A percentile compares a stretch with the other conserved stretches of the same genome.
Conservation (phyloP, 2,888 invertebrate genomes). For the Seladonia tumulorum region DNA sequence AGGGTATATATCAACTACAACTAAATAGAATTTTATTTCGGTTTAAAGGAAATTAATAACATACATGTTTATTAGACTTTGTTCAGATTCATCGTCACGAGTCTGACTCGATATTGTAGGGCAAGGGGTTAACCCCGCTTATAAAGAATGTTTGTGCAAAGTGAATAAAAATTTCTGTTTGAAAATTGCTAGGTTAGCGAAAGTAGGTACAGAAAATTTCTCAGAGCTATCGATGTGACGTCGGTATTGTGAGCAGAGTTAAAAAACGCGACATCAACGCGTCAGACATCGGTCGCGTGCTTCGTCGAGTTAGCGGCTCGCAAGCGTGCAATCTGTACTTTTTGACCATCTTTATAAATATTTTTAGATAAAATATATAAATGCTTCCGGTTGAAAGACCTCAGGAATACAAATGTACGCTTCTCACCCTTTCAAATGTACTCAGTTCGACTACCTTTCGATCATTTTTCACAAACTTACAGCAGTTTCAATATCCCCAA, state of each 20-base stretch:
- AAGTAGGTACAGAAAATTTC: neutral
- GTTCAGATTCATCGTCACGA: too few species aligned
- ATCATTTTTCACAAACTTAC: neutral
- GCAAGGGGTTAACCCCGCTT: neutral
- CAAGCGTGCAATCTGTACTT: constrained; percentile 9
- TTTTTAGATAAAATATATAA: neutral
- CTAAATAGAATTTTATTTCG: too few species aligned
- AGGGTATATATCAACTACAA: too few species aligned
- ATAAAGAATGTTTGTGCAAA: neutral
- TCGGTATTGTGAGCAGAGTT: neutral
- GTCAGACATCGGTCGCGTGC: constrained; percentile 39
- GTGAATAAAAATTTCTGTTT: neutral
- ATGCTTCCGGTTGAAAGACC: neutral
- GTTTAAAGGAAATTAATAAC: too few species aligned
- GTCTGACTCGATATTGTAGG: too few species aligned
- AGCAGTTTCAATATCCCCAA: neutral
- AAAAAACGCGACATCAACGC: neutral
- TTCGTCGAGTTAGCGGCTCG: constrained; percentile 24
- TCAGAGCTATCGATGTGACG: neutral
- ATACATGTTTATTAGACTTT: too few species aligned
- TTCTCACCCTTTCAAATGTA: neutral
- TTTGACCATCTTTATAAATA: neutral
- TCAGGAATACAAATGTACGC: neutral
- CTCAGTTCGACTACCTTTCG: neutral
- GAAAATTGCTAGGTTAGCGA: neutral